Evolutionary conservation across 1,140 invertebrate genomes (phyloP), one percentile per base, ranked within the genome.

Genomic region (Coboldia fuscipes): DNA sequence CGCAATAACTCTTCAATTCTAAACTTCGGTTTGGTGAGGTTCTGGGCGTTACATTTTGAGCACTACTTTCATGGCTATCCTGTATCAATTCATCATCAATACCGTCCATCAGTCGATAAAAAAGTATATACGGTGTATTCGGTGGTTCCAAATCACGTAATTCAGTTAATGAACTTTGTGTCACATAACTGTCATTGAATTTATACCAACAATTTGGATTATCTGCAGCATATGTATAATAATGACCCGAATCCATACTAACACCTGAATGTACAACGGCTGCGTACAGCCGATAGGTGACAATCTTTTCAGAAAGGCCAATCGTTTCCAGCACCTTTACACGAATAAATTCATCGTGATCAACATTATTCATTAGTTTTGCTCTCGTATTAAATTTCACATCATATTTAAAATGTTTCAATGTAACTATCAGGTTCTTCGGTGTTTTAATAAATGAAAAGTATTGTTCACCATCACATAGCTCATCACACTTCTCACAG

Each of bases 201-300:
- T 75, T 68, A 46, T 71, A 80, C 83, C 82, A 88, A 62, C 70
- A 72, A 39, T 61, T 62, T 16, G 30, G 18, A 15, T 32, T n/a
- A 2, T 70, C 57, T 15, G 63, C 58, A 3, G 56, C 53, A 42
- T 80, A 72, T 0, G 79, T 82, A 45, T 83, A 84, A 48, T 89
- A 88, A 50, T 89, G 83, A 0, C 83, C 83, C 4, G 75, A 75
- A 45, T 86, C 78, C 40, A 82, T 70, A 26, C 71, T 79, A 10
- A 68, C 70, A 2, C 84, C 82, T 1, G 73, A 74, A 49, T 89
- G 83, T 0, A 89, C 72, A 0, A 89, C 76, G 0, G 80, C 77
- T 0, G 77, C 77, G 45, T 81, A 83, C 1, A 88, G 48, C 8
- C 65, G 61, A 48, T 84, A 86, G 5, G 56, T 54, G 14, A 63